Evolutionary conservation across 2,797 vertebrate genomes (phyloP).

Genomic region (Ataeniobius toweri): DNA sequence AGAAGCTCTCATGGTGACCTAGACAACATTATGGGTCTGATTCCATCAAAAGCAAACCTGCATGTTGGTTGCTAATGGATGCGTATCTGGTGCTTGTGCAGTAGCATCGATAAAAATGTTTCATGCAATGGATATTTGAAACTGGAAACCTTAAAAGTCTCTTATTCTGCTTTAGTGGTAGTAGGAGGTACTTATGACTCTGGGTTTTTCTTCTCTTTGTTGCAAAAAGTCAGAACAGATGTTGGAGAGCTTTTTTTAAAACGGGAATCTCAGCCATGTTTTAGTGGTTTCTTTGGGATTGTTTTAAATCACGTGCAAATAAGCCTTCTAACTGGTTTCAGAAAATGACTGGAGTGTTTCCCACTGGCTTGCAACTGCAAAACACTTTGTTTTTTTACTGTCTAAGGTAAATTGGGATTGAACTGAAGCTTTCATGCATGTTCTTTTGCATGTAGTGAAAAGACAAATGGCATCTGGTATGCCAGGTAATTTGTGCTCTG

Average conservation of each 20-base stretch:
- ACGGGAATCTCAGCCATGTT: conserved; percentile 26
- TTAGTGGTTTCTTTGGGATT: conserved; percentile 37
- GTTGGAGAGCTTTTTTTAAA: conserved; percentile 29
- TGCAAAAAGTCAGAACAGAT: conserved; percentile 47
- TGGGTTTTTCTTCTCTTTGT: conserved; percentile 39
- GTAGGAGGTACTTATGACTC: conserved; percentile 28
- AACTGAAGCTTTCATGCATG: not conserved
- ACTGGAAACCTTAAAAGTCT: conserved; percentile 48
- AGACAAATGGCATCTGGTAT: conserved; percentile 27
- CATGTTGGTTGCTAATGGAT: conserved; percentile 44
- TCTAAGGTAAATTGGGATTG: conserved; percentile 6
- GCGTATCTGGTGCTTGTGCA: conserved; percentile 38
- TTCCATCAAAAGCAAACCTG: conserved; percentile 31
- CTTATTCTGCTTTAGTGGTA: not conserved
- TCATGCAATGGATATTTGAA: conserved; percentile 38
- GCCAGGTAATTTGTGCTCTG: not conserved
- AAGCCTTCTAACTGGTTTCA: conserved; percentile 11
- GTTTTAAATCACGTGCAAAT: conserved; percentile 31
- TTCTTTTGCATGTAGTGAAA: not conserved
- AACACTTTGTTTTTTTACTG: conserved; percentile 29
- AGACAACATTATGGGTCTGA: conserved; percentile 19
- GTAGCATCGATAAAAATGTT: conserved; percentile 21
- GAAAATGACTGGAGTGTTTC: conserved; percentile 36
- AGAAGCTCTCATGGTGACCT: conserved; percentile 2
- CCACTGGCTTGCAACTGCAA: conserved; percentile 19